Conservation (phyloP, 1,140 invertebrate genomes). For the Ceratina calcarata region DNA sequence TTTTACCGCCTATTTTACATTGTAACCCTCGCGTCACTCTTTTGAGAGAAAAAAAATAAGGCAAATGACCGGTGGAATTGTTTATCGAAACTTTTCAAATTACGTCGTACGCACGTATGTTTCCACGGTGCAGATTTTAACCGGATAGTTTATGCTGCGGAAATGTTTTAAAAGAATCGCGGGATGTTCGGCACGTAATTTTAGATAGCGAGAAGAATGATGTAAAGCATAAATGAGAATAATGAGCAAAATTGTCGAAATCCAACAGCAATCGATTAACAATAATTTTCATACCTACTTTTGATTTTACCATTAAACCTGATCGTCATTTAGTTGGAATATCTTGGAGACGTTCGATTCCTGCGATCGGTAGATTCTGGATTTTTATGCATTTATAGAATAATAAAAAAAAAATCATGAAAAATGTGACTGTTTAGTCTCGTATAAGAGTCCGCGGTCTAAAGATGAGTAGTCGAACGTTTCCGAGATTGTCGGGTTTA, state of each 20-base stretch:
- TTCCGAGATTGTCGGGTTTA: conserved; percentile 18
- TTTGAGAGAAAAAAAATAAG: background rate
- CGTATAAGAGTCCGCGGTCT: no score
- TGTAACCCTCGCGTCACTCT: conserved; percentile 3
- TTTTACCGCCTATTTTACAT: conserved; percentile 31
- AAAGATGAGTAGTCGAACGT: background rate
- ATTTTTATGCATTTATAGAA: no score
- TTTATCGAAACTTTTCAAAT: conserved; percentile 2
- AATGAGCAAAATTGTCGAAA: conserved; percentile 19
- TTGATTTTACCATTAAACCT: conserved; percentile 15
- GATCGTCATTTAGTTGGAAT: conserved; percentile 20
- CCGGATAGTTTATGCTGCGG: background rate
- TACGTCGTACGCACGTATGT: background rate
- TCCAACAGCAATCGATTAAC: conserved; percentile 9
- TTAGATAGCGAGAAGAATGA: conserved; percentile 35
- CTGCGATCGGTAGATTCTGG: background rate
- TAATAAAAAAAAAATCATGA: no score
- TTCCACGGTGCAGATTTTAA: conserved; percentile 17
- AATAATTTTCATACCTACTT: conserved; percentile 19
- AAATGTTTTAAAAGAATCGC: background rate
- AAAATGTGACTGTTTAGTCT: no score
- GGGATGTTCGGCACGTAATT: conserved; percentile 11
- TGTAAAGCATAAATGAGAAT: conserved; percentile 32
- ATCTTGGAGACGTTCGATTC: conserved; percentile 10
- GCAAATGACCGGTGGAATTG: background rate